Evolutionary conservation across 2,888 invertebrate species (phyloP), one percentile per base, ranked within the genome.

Genomic region (Amiota mariae): DNA sequence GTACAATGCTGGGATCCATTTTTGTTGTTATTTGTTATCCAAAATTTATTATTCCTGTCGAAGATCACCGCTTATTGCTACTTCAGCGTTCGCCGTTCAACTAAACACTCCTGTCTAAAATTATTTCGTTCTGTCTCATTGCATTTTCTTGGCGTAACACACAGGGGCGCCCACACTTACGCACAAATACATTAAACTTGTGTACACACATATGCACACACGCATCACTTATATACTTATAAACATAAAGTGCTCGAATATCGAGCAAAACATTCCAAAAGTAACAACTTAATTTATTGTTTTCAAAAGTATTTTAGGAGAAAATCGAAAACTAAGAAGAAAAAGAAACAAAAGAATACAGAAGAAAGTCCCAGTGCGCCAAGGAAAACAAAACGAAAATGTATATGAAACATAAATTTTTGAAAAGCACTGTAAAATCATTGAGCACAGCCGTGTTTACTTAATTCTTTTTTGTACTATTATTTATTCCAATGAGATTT

Each of bases 341-440:
- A n/a, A n/a, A n/a, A 24, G 24, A 24, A 24, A 24, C 1, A 24
- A 24, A 24, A 24, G 1, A 24, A 2, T 2, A 3, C 3, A 24
- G 24, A 11, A 20, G 59, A 18, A 59, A 36, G 6, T 36, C 36
- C 36, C 36, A 36, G 36, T 36, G 36, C 36, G 59, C 4, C 18
- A 59, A 59, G 59, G 24, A 59, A 20, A 59, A 59, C 24, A 36
- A 20, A 51, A 46, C 18, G 10, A 61, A 10, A 68, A 36, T 56
- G 20, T n/a, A 59, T 63, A 56, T 15, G 46, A 10, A 12, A 36
- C 9, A 15, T 72, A 70, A 46, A 67, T 75, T 81, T 81, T 77
- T 74, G 83, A 81, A 87, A 84, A 87, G 76, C 75, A 86, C 87
- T 87, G 84, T 88, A 87, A 86, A 87, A 77, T 77, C 80, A 78